These are phyloP conservation scores for Nixonia krombeini DNA, from an alignment of 1,140 invertebrate species.

Conservation along the genomic window DNA sequence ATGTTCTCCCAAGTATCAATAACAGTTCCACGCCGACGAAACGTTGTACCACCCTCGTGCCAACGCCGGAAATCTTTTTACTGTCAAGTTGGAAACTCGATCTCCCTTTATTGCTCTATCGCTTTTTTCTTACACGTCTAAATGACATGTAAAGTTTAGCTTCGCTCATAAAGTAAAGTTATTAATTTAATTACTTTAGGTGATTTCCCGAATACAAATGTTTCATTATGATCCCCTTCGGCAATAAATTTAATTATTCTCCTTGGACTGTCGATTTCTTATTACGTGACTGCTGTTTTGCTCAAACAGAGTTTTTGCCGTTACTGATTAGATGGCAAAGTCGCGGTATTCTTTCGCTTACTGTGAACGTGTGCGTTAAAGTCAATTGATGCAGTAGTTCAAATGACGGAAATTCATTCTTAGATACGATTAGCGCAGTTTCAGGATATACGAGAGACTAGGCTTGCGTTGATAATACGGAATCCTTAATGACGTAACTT, in stretches of 20 bases:
- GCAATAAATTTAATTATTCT: too few species aligned
- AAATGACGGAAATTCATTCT: conserved; percentile 48
- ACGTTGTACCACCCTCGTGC: conserved; percentile 28
- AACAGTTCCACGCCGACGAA: conserved; percentile 44
- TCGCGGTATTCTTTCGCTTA: conserved; percentile 17
- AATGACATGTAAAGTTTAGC: neutral
- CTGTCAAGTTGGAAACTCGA: conserved; percentile 12
- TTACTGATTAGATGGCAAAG: too few species aligned
- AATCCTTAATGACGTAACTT: conserved; percentile 54
- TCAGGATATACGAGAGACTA: conserved; percentile 47
- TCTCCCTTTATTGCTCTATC: conserved; percentile 15
- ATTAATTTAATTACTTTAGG: too few species aligned
- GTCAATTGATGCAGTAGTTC: conserved; percentile 41
- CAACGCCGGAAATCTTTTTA: conserved; percentile 37
- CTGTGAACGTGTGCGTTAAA: conserved; percentile 33
- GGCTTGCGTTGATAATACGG: conserved; percentile 51
- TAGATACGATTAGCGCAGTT: conserved; percentile 48
- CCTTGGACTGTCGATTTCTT: too few species aligned
- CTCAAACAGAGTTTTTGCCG: too few species aligned
- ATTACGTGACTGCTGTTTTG: neutral
- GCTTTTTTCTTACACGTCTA: conserved; percentile 1
- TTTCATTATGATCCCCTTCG: neutral
- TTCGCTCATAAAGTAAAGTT: too few species aligned
- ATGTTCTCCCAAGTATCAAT: conserved; percentile 47
- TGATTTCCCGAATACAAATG: neutral